Conservation (phyloP, 2,113 vertebrate genomes). For the Hepsetus odoe region DNA sequence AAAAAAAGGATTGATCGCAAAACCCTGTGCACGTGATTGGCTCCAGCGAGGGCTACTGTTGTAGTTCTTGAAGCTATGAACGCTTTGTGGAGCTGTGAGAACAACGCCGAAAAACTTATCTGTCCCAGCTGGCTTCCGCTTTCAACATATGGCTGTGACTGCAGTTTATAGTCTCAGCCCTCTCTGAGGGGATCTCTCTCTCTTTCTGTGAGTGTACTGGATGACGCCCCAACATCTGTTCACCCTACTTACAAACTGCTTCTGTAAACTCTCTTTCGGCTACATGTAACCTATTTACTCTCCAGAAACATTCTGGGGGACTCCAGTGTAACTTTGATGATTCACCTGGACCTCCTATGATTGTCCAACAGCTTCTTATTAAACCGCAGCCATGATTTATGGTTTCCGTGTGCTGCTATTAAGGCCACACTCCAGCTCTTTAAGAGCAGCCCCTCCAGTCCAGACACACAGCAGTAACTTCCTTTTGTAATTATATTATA, state of each 20-base stretch:
- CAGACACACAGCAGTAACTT: too few relatives aligned
- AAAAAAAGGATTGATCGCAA: not conserved
- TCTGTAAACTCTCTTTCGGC: not conserved
- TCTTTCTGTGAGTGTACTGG: slow-evolving; percentile 61
- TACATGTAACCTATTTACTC: not conserved
- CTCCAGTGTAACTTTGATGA: not conserved
- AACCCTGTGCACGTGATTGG: not conserved
- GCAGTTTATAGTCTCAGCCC: slow-evolving; percentile 44
- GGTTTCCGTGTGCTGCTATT: too few relatives aligned
- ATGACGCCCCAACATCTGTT: slow-evolving; percentile 76
- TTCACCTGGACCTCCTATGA: not conserved
- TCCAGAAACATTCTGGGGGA: not conserved
- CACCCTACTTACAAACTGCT: slow-evolving; percentile 66
- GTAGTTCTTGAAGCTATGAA: not conserved
- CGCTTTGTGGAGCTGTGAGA: not conserved
- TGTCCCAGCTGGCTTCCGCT: not conserved
- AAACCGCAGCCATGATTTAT: too few relatives aligned
- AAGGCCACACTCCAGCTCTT: too few relatives aligned
- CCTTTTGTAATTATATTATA: too few relatives aligned
- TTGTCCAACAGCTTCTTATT: not conserved
- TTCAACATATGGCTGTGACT: slow-evolving; percentile 63
- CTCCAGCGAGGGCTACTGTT: not conserved
- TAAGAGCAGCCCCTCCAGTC: too few relatives aligned
- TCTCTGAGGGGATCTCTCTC: slow-evolving; percentile 63
- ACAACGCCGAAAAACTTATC: not conserved